phyloP scores from a whole-genome alignment of 2,888 invertebrate species.

The Caenorhabditis imperialis region DNA sequence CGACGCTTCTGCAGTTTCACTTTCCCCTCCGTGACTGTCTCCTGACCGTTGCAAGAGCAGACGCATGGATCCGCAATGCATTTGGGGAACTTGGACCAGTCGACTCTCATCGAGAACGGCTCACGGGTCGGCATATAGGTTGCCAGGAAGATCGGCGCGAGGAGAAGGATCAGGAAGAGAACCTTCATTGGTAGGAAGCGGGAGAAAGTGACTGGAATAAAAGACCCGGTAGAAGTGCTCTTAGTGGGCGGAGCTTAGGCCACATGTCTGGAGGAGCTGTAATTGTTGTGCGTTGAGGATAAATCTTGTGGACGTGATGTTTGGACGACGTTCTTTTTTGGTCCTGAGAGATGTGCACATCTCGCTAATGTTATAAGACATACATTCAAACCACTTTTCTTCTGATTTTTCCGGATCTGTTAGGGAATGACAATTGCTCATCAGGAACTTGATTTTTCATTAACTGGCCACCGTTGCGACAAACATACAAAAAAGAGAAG shows the following conservation, averaged over 20 bases:
- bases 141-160: background rate
- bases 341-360: background rate
- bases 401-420: too few relatives aligned
- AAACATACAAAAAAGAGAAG: too few relatives aligned
- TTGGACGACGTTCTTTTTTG: constrained; percentile 32
- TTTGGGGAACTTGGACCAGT: background rate
- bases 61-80: background rate
- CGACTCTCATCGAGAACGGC: background rate
- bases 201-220: background rate
- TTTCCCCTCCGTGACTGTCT: background rate
- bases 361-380: too few relatives aligned
- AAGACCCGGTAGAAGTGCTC: constrained; percentile 13
- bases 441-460: too few relatives aligned
- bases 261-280: constrained; percentile 20
- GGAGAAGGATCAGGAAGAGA: background rate
- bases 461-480: too few relatives aligned
- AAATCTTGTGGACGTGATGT: constrained; percentile 43
- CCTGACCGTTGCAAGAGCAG: background rate
- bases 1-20: constrained; percentile 24
- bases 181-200: constrained; percentile 4
- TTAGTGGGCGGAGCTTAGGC: constrained; percentile 24
- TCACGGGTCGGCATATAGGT: constrained; percentile 1
- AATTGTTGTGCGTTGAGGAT: constrained; percentile 17
- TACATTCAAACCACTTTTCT: too few relatives aligned
- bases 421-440: too few relatives aligned